phyloP scores from a whole-genome alignment of 2,797 vertebrate genomes.

The Poeciliopsis paucimaculata region DNA sequence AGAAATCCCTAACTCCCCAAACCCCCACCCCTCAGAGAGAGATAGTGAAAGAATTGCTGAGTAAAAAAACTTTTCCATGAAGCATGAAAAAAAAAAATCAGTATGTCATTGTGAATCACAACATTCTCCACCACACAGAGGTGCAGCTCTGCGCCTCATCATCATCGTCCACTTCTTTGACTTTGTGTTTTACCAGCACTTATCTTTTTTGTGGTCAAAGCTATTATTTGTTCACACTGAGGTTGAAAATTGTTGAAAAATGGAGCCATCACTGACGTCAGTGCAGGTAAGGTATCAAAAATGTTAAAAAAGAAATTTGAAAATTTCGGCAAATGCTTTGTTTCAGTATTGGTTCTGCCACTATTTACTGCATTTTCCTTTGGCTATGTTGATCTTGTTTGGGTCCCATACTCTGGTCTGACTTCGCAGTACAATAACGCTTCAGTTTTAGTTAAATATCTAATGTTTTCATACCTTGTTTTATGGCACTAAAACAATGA shows the following conservation, averaged over 20 bases:
- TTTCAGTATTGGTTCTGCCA: not conserved
- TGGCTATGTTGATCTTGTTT: conserved; percentile 2
- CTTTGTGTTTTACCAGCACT: not conserved
- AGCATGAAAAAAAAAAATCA: conserved; percentile 55
- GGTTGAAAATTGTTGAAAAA: conserved; percentile 40
- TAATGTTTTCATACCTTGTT: too few relatives aligned
- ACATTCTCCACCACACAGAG: conserved; percentile 31
- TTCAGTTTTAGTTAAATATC: too few relatives aligned
- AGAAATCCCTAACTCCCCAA: not conserved
- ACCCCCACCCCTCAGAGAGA: conserved; percentile 14
- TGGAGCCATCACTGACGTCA: conserved; percentile 73
- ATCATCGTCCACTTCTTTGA: not conserved
- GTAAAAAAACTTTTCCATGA: conserved; percentile 51
- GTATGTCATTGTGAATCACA: conserved; percentile 54
- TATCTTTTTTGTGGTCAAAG: conserved; percentile 3
- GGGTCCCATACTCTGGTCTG: not conserved
- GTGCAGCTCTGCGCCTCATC: too few relatives aligned
- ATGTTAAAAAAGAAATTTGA: not conserved
- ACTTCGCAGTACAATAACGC: too few relatives aligned
- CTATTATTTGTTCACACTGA: conserved; percentile 3
- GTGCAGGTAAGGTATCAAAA: conserved; percentile 63
- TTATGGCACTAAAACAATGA: too few relatives aligned
- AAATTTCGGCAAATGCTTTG: not conserved
- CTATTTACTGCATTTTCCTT: not conserved
- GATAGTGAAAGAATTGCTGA: conserved; percentile 29